Base-by-base conservation (phyloP, 2,113 vertebrate species). In the Hippolais icterina region DNA sequence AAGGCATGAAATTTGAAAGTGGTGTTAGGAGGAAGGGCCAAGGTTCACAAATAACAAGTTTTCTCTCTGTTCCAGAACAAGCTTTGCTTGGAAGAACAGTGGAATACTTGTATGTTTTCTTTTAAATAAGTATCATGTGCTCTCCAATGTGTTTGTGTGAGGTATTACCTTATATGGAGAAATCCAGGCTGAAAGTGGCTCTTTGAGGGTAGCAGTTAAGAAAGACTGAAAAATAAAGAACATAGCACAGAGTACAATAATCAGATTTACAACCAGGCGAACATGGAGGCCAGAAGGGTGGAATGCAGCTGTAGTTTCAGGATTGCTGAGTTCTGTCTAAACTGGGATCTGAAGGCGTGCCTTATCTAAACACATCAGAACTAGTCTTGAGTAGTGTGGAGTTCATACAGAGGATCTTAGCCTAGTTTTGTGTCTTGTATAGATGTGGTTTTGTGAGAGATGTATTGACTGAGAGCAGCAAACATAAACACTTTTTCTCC, bases 41-140 rank as follows among this genome's bases (percentile, higher is more conserved):
- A 47, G 28, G 53, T 88, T 88, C 87, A 80, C 71, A 88, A 93
- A 80, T 59, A 86, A 33, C 12, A 80, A 86, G 18, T 57, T 96
- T 94, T 83, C 39, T 74, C 59, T 91, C 37, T 65, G 49, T 88
- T 95, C 78, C 61, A 91, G 87, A 94, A 15, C 37, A 84, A 84
- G 49, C 42, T 79, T 84, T 87, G 44, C 61, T 75, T 94, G 90
- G 53, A 84, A 33, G 13, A 91, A 79, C 31, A 87, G 49, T 71
- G 49, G 82, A 93, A 87, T 82, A 82, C 33, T 75, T 94, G 9
- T 47, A 8, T 65, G 9, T 93, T 93, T 94, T 86, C 63, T 92
- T 81, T 83, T 87, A 69, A 87, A 47, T 64, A 60, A 79, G 15
- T 54, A 17, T 79, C 20, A 20, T 14, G 15, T 80, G 27, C 31